phyloP scores from a whole-genome alignment of 1,140 invertebrate genomes.

The Gonioctena quinquepunctata region DNA sequence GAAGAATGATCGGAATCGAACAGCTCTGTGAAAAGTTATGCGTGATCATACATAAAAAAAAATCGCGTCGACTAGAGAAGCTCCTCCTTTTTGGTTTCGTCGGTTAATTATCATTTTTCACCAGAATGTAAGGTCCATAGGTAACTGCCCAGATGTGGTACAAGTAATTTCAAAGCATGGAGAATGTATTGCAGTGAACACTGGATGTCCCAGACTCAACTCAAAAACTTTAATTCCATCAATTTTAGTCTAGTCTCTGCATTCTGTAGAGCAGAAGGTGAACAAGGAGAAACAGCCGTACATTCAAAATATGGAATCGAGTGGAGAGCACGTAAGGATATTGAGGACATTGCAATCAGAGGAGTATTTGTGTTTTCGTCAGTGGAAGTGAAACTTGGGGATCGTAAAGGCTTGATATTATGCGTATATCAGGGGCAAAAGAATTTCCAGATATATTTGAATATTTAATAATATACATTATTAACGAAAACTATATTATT shows the following conservation, averaged over 20 bases:
- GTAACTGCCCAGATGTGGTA: background rate
- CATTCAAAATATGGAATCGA: background rate
- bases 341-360: background rate
- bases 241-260: background rate
- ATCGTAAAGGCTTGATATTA: background rate
- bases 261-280: slow-evolving; percentile 8
- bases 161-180: background rate
- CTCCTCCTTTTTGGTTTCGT: no score
- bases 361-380: background rate
- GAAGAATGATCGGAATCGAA: no score
- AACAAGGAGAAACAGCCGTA: slow-evolving; percentile 18
- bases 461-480: background rate
- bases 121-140: background rate
- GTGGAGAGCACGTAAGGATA: slow-evolving; percentile 7
- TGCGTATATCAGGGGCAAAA: background rate
- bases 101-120: no score
- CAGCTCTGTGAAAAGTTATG: no score
- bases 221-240: slow-evolving; percentile 1
- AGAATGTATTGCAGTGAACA: slow-evolving; percentile 3
- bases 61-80: no score
- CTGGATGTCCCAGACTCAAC: slow-evolving; percentile 8
- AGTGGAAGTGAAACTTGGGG: background rate
- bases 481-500: background rate
- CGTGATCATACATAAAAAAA: no score
- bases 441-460: background rate